These are phyloP conservation scores for Prietella phreatophila DNA, from an alignment of 2,113 vertebrate species.

Conservation along the genomic window DNA sequence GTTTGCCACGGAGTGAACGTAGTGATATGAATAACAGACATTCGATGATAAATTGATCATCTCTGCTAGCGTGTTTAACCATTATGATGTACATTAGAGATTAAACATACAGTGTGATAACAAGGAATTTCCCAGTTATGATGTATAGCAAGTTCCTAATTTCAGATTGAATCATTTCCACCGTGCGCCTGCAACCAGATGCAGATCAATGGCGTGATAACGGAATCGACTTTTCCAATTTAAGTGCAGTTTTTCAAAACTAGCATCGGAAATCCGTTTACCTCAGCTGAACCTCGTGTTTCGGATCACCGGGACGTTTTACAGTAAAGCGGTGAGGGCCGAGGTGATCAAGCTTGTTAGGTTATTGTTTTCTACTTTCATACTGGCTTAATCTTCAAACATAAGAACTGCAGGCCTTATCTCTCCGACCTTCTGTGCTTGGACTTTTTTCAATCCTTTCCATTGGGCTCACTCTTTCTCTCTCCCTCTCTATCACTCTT, in stretches of 20 bases:
- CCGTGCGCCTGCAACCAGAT: background rate
- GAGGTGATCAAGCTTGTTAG: background rate
- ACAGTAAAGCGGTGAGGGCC: background rate
- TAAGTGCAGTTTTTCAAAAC: background rate
- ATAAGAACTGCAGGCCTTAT: conserved; percentile 42
- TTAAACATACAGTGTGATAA: background rate
- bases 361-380: background rate
- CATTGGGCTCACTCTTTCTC: conserved; percentile 14
- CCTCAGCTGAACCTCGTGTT: background rate
- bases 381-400: background rate
- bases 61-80: background rate
- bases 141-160: background rate
- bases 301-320: background rate
- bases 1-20: background rate
- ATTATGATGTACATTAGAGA: background rate
- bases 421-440: conserved; percentile 48
- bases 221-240: background rate
- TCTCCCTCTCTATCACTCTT: conserved; percentile 34
- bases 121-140: background rate
- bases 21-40: background rate
- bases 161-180: conserved; percentile 7
- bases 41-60: background rate
- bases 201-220: background rate
- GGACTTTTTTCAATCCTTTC: conserved; percentile 49
- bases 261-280: background rate